phyloP scores from a whole-genome alignment of 2,113 vertebrate species.

The Macroglossus sobrinus region DNA sequence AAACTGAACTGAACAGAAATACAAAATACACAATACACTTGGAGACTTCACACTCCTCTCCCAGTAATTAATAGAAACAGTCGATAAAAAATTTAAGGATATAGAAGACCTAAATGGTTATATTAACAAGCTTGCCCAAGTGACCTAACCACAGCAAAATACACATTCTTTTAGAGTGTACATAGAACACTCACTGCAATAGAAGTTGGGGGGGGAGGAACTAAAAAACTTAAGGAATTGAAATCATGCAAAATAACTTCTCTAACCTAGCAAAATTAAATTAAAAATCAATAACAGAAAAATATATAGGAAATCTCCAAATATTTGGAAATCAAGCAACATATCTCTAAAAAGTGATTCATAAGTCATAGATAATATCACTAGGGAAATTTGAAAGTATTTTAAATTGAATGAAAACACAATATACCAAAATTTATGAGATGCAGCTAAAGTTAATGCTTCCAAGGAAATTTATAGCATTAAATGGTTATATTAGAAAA shows the following conservation, averaged over 20 bases:
- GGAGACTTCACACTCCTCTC: neutral
- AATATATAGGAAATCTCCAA: neutral
- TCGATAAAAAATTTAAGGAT: neutral
- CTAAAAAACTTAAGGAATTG: neutral
- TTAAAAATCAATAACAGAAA: neutral
- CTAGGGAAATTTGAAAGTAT: neutral
- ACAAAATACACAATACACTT: neutral
- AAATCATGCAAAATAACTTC: neutral
- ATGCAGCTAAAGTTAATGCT: neutral
- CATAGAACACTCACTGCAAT: neutral
- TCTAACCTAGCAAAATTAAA: neutral
- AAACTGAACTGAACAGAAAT: neutral
- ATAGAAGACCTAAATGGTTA: neutral
- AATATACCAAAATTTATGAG: neutral
- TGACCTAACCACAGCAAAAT: neutral
- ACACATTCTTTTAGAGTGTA: neutral
- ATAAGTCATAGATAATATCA: neutral
- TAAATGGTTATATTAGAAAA: neutral
- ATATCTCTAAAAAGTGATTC: neutral
- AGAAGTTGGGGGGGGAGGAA: neutral
- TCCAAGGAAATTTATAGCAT: neutral
- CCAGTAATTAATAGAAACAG: neutral
- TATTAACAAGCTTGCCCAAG: neutral
- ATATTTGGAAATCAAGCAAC: neutral
- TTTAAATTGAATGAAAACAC: neutral